Evolutionary conservation across 2,797 vertebrate genomes (phyloP), one percentile per base, ranked within the genome.

Genomic region (Hyperoplus lanceolatus): DNA sequence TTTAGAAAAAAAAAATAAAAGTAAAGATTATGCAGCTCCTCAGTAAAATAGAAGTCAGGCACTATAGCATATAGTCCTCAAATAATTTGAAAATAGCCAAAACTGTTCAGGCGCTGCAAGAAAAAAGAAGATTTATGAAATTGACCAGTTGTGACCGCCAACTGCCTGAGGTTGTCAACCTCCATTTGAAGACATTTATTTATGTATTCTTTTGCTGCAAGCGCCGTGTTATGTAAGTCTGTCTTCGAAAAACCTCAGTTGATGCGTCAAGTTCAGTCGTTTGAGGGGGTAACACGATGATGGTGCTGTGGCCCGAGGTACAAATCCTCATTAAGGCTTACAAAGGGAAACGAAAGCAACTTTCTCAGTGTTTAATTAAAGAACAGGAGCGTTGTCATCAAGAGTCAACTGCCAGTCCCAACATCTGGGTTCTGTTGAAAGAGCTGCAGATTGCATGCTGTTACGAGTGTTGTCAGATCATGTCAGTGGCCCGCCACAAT

Each of bases 321-420:
- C 46, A n/a, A 49, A 48, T 71, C 65, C 74, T 21, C 60, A 71
- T 55, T 49, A 41, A 41, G 70, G 81, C 64, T 82, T 68, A 75
- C 78, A 53, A 64, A 56, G 75, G 81, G 68, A 80, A 88, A 85
- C 75, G 29, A 88, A 87, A 89, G 79, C 73, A 89, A 90, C 86
- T 83, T 84, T 87, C 68, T 73, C n/a, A 70, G 92, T 89, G 87
- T 93, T 93, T 92, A 93, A 94, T 94, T 90, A 94, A 93, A 90
- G 86, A 88, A 86, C 75, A 73, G 57, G 59, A 83, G 72, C 54
- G 58, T 63, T 79, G 89, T 93, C 46, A 51, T 80, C 80, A 73
- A 75, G 78, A 91, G 73, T 85, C 83, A 82, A 80, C 82, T 87
- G 76, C 83, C 77, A 86, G 85, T 81, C 83, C 81, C 86, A 92